Percentiles rank a stretch among this genome's conserved stretches.
phyloP scores from a whole-genome alignment of 1,140 invertebrate species.

The Armadillidium nasatum region DNA sequence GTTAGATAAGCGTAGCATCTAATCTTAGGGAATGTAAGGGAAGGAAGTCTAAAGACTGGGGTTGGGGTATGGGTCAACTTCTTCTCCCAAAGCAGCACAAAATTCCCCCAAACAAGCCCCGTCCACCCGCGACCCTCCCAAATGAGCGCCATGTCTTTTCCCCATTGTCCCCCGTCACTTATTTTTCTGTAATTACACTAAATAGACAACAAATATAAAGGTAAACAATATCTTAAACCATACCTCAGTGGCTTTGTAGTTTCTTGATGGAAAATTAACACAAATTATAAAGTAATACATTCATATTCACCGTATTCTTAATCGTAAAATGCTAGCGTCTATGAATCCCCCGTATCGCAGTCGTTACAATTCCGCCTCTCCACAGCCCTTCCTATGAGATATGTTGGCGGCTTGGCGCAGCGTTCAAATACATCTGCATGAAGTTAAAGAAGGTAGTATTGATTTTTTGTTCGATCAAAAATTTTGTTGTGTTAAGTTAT shows the following conservation, averaged over 20 bases:
- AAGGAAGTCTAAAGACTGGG: constrained; percentile 9
- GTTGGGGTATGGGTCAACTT: constrained; percentile 11
- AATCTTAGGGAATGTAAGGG: constrained; percentile 12
- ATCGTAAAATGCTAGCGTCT: background rate
- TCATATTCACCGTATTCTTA: background rate
- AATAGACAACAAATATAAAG: background rate
- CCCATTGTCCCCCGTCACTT: constrained; percentile 1
- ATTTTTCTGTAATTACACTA: background rate
- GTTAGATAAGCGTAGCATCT: background rate
- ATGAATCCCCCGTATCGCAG: background rate
- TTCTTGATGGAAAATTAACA: background rate
- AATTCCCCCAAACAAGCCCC: background rate
- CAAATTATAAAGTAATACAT: background rate
- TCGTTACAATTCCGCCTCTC: background rate
- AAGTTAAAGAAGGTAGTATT: background rate
- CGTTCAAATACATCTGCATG: background rate
- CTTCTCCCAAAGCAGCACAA: constrained; percentile 9
- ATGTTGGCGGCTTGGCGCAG: background rate
- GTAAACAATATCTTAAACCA: background rate
- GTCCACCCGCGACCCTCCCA: constrained; percentile 5
- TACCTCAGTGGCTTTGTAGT: background rate
- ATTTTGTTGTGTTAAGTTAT: no score
- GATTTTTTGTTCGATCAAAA: background rate
- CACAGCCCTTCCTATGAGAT: constrained; percentile 1
- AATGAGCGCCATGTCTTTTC: constrained; percentile 2